Percentiles rank a stretch among this genome's conserved stretches.
phyloP scores from a whole-genome alignment of 2,797 vertebrate genomes.

The Urophycis tenuis region DNA sequence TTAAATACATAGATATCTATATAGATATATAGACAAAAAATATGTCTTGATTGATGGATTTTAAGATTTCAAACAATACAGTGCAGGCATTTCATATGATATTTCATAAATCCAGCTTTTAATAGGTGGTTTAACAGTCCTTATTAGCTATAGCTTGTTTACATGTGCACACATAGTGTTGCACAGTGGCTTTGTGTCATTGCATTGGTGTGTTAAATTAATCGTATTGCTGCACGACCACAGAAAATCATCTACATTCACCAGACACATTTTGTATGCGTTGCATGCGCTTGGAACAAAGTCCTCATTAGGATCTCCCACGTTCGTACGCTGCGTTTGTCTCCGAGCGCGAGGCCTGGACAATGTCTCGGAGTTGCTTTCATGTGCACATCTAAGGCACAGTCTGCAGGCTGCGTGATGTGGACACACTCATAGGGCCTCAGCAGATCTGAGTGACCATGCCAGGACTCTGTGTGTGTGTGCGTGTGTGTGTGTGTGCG shows the following conservation, averaged over 20 bases:
- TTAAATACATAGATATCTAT: too few species aligned
- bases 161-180: slow-evolving; percentile 33
- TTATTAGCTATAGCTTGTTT: slow-evolving; percentile 28
- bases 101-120: neutral
- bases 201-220: too few species aligned
- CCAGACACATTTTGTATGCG: neutral
- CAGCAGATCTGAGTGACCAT: slow-evolving; percentile 57
- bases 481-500: neutral
- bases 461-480: slow-evolving; percentile 51
- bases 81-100: too few species aligned
- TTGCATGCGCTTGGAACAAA: neutral
- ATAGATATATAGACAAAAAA: too few species aligned
- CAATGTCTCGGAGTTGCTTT: slow-evolving; percentile 45
- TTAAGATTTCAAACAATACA: too few species aligned
- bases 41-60: too few species aligned
- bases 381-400: slow-evolving; percentile 42
- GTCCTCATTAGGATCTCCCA: slow-evolving; percentile 40
- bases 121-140: neutral
- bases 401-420: slow-evolving; percentile 42
- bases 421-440: slow-evolving; percentile 27
- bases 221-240: too few species aligned
- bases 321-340: slow-evolving; percentile 59
- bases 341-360: slow-evolving; percentile 53
- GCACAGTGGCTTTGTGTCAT: slow-evolving; percentile 34
- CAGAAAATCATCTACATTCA: neutral